Base-by-base conservation (phyloP, 1,140 invertebrate genomes). In the Tetramorium simillimum region DNA sequence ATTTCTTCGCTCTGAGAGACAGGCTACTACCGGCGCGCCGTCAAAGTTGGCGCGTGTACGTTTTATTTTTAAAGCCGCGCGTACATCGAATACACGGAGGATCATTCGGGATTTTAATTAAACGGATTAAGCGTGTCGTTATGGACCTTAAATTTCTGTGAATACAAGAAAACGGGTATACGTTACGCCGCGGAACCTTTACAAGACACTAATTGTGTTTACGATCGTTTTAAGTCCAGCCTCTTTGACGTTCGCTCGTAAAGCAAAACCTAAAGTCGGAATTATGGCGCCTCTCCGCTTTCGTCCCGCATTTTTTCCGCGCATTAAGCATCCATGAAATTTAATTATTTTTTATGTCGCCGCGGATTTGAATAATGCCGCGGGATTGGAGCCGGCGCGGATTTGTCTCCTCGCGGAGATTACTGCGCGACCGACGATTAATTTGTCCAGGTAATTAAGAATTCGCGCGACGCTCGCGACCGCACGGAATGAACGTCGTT, bases 41-140 rank as follows among this genome's bases (percentile, higher is more conserved):
- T 33, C 49, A 40, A 51, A 69, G 86, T 69, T 84, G 84, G 72
- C 77, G 76, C 60, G 78, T 73, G 77, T 89, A 72, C 56, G 65
- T 89, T 89, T 90, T 90, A 88, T 85, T 90, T 88, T 90, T 85
- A n/a, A 87, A 58, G 33, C 24, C 56, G 33, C 33, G 46, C 51
- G n/a, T 24, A 63, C 53, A 14, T 49, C 60, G 73, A 53, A 46
- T 40, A 21, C 24, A 33, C 62, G 60, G 65, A 87, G 63, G 49
- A 58, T 77, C 85, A 85, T 88, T 89, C 88, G 91, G 92, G 93
- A 93, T 93, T 93, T 93, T 93, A 93, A 93, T 93, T 93, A 93
- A 90, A 87, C 86, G 86, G 92, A 93, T 93, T 93, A 93, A 90
- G 88, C 89, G 86, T 80, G 87, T 80, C 89, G 85, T 92, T 90